These are phyloP conservation scores for Podarcis siculus DNA, from an alignment of 2,797 vertebrate genomes.

Conservation along the genomic window DNA sequence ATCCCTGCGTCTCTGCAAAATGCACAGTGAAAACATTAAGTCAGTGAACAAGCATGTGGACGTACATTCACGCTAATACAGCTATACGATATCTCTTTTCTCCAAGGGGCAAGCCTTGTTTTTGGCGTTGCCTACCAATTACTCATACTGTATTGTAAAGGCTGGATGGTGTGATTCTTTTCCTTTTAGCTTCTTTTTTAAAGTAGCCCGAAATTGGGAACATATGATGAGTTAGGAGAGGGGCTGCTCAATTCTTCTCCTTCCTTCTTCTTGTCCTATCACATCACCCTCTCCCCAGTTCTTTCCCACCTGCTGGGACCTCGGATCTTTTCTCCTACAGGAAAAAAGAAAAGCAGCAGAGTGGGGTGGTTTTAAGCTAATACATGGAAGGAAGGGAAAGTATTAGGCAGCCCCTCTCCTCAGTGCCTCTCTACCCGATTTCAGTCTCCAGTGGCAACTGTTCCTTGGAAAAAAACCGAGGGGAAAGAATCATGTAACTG, in stretches of 20 bases:
- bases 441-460: neutral
- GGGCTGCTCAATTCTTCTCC: neutral
- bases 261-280: neutral
- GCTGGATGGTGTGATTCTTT: neutral
- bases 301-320: neutral
- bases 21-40: slow-evolving; percentile 5
- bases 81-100: neutral
- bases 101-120: neutral
- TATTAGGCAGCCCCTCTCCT: neutral
- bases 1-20: slow-evolving; percentile 85
- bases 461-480: neutral
- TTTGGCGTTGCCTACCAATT: neutral
- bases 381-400: neutral
- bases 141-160: neutral
- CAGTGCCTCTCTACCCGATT: neutral
- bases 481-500: neutral
- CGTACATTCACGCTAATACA: neutral
- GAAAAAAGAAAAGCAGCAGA: neutral
- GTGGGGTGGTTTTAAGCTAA: neutral
- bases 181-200: neutral
- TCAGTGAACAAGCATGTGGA: neutral
- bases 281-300: neutral
- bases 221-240: neutral
- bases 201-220: neutral
- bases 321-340: neutral